Evolutionary conservation across 1,140 invertebrate genomes (phyloP).

Genomic region (Proctacanthus coquilletti): DNA sequence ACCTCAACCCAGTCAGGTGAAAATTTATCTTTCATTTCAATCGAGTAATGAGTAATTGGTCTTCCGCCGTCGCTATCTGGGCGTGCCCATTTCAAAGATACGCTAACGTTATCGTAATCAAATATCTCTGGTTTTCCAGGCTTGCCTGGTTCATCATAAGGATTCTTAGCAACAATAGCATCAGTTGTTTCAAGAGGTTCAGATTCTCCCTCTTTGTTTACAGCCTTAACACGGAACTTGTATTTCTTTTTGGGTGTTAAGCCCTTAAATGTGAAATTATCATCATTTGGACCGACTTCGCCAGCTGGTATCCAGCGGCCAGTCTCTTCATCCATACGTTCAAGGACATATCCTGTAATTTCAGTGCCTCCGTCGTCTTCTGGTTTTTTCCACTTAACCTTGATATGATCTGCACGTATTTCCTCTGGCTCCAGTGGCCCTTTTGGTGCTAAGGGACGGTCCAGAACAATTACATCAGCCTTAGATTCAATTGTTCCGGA

Average conservation of each 20-base stretch:
- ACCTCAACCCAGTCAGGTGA: conserved; percentile 78
- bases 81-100: conserved; percentile 76
- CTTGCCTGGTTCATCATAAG: conserved; percentile 79
- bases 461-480: conserved; percentile 77
- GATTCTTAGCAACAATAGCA: conserved; percentile 84
- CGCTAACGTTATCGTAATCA: conserved; percentile 87
- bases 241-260: conserved; percentile 95
- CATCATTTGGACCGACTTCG: conserved; percentile 69
- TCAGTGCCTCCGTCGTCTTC: conserved; percentile 86
- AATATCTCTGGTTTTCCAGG: conserved; percentile 83
- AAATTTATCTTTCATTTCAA: conserved; percentile 95
- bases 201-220: conserved; percentile 96
- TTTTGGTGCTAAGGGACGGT: conserved; percentile 70
- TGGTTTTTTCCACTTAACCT: conserved; percentile 88
- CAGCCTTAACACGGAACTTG: conserved; percentile 94
- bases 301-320: conserved; percentile 84
- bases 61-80: conserved; percentile 84
- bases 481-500: conserved; percentile 69
- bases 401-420: conserved; percentile 79
- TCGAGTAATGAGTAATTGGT: conserved; percentile 84
- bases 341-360: conserved; percentile 88
- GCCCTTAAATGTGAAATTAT: conserved; percentile 75
- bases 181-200: conserved; percentile 86
- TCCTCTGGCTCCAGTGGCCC: conserved; percentile 79
- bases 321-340: conserved; percentile 91